Percentiles rank a stretch among this genome's conserved stretches.
Conservation (phyloP, 2,888 invertebrate genomes). For the Rhagium mordax region DNA sequence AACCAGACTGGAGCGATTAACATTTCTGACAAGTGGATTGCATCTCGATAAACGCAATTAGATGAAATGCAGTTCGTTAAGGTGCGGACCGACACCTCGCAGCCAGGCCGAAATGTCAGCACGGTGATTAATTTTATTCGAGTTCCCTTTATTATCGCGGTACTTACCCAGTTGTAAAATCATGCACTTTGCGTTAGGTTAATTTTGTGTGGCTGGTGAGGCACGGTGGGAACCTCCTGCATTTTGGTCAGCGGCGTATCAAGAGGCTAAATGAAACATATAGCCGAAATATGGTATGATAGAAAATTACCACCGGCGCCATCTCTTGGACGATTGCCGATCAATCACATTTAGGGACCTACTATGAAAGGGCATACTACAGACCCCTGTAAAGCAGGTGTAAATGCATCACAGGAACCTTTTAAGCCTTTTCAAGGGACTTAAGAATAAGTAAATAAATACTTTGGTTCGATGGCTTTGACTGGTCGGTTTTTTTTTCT, state of each 20-base stretch:
- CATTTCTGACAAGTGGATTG: slow-evolving; percentile 15
- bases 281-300: too few relatives aligned
- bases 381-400: too few relatives aligned
- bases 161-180: slow-evolving; percentile 23
- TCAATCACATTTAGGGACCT: too few relatives aligned
- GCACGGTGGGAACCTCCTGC: slow-evolving; percentile 11
- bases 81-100: slow-evolving; percentile 29
- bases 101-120: slow-evolving; percentile 34
- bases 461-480: too few relatives aligned
- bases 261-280: too few relatives aligned
- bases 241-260: background rate
- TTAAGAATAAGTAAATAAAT: too few relatives aligned
- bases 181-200: slow-evolving; percentile 8
- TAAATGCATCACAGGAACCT: too few relatives aligned
- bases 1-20: slow-evolving; percentile 4
- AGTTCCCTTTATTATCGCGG: slow-evolving; percentile 19
- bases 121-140: slow-evolving; percentile 24
- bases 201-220: background rate
- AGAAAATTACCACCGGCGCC: too few relatives aligned
- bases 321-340: too few relatives aligned
- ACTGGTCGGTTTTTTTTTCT: too few relatives aligned
- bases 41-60: slow-evolving; percentile 10
- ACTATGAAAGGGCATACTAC: too few relatives aligned
- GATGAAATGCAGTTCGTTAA: slow-evolving; percentile 12
- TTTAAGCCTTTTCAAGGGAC: too few relatives aligned